Evolutionary conservation across 2,113 vertebrate species (phyloP).

Genomic region (Solea solea): DNA sequence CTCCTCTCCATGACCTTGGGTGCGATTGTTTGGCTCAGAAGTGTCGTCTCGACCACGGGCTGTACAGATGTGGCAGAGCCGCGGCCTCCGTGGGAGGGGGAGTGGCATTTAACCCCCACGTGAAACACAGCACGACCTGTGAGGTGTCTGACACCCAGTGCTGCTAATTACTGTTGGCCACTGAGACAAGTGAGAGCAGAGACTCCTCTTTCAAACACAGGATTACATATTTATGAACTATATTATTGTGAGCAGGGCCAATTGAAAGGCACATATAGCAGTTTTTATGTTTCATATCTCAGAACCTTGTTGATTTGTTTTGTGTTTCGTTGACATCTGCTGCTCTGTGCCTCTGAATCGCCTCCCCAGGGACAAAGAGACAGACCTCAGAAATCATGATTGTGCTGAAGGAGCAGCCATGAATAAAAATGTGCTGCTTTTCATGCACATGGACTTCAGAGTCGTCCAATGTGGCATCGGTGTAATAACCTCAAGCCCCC

Average conservation of each 20-base stretch:
- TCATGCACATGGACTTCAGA: constrained; percentile 5
- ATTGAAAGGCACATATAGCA: no score
- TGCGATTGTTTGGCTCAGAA: constrained; percentile 76
- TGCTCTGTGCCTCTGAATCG: no score
- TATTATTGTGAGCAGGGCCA: no score
- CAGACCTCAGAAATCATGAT: not conserved
- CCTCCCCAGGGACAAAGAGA: not conserved
- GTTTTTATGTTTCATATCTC: no score
- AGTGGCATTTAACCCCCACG: constrained; percentile 64
- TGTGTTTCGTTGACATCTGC: no score
- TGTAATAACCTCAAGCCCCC: constrained; percentile 8
- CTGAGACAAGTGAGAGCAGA: not conserved
- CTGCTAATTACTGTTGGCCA: constrained; percentile 68
- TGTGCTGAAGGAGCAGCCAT: not conserved
- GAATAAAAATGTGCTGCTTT: not conserved
- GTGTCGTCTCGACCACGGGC: constrained; percentile 62
- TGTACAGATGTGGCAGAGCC: constrained; percentile 35
- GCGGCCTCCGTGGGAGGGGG: constrained; percentile 28
- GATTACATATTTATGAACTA: no score
- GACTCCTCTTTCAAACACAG: no score
- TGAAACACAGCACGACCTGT: constrained; percentile 65
- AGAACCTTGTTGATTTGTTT: no score
- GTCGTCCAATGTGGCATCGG: constrained; percentile 11
- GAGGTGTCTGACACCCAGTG: constrained; percentile 38
- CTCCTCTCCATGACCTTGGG: constrained; percentile 77